Conservation (phyloP, 2,888 invertebrate species). For the Pristionchus arcanus region DNA sequence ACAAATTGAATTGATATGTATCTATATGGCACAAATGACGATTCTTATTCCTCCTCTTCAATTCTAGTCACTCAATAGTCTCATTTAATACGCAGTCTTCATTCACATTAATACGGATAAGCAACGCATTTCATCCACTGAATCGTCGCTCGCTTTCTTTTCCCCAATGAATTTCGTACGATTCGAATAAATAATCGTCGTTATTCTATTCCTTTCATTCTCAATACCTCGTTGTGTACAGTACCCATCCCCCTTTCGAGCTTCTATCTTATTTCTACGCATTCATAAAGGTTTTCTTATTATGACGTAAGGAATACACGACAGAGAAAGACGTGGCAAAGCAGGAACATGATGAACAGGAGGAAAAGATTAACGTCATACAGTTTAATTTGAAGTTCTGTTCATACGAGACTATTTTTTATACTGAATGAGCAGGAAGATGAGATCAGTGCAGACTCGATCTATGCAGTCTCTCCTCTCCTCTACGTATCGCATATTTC, state of each 20-base stretch:
- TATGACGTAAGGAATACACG: neutral
- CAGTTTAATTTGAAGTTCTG: too few species aligned
- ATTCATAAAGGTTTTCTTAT: constrained; percentile 1
- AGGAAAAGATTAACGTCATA: too few species aligned
- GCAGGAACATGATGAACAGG: neutral
- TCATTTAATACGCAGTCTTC: constrained; percentile 17
- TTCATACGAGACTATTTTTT: too few species aligned
- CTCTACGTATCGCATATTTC: neutral
- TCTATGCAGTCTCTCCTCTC: neutral
- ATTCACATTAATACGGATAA: constrained; percentile 11
- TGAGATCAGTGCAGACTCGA: too few species aligned
- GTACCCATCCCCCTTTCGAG: constrained; percentile 1
- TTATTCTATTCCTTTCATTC: neutral
- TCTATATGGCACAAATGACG: neutral
- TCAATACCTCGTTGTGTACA: constrained; percentile 33
- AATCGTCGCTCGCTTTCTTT: constrained; percentile 13
- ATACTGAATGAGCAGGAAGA: too few species aligned
- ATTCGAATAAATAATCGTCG: neutral
- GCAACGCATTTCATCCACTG: constrained; percentile 11
- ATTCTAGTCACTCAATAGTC: constrained; percentile 25
- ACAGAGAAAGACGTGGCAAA: neutral
- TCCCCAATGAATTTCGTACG: neutral
- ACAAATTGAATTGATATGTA: constrained; percentile 7
- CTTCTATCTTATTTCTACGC: constrained; percentile 9
- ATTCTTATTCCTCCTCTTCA: neutral